Evolutionary conservation across 1,140 invertebrate genomes (phyloP), one percentile per base, ranked within the genome.

Genomic region (Thalassaphorura encarpata): DNA sequence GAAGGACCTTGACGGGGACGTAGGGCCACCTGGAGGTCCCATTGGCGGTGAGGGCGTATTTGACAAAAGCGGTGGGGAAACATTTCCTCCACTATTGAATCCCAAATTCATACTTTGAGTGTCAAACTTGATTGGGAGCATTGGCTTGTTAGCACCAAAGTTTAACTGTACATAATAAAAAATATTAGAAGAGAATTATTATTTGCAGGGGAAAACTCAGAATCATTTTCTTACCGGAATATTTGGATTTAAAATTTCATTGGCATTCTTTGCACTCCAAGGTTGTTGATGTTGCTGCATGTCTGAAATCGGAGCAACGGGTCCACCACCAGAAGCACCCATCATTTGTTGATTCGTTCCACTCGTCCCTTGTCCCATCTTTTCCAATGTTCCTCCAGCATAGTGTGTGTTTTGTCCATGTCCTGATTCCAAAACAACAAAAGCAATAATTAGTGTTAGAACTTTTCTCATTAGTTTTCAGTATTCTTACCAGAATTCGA

Each of bases 241-340:
- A 46, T 59, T 61, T 6, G 63, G 52, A 55, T 57, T 64, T 6
- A 64, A 11, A 6, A 59, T 56, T 45, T 60, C 63, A 46, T 59
- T 61, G 1, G 63, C 60, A 54, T 59, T 64, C 48, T 64, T 64
- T 2, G 63, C 54, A 39, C 56, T 64, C 63, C 63, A 64, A 3
- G 63, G 60, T 43, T 58, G 54, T 56, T 75, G 72, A 46, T 71
- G 69, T 60, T 48, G 52, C 11, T 56, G 53, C n/a, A 47, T 47
- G 26, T 47, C 45, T 26, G 28, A 26, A 18, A 28, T 3, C n/a
- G 21, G 6, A 4, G 27, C 33, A 42, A 28, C 26, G 29, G 39
- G 29, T 19, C 21, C 18, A 11, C 15, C 5, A 19, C 40, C 29
- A n/a, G 24, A 2, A 42, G 16, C 15, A 24, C 36, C 48, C 24